phyloP scores from a whole-genome alignment of 1,140 invertebrate species.

The Frieseomelitta varia region DNA sequence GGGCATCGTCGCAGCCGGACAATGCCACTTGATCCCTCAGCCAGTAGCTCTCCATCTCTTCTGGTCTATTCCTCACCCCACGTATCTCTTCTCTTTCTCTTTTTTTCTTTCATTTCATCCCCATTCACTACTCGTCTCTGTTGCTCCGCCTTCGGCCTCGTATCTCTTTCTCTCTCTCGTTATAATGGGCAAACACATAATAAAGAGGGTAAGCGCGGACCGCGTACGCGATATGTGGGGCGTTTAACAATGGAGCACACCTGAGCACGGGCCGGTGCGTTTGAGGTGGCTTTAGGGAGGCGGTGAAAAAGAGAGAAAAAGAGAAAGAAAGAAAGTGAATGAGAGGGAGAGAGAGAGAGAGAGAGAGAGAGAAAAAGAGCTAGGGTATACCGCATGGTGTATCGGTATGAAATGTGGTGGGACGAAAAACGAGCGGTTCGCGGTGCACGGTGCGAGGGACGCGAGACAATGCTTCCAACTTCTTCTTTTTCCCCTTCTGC shows the following conservation, averaged over 20 bases:
- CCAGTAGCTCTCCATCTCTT: slow-evolving; percentile 33
- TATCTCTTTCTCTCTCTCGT: slow-evolving; percentile 39
- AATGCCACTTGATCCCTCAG: slow-evolving; percentile 64
- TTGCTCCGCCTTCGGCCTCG: not conserved
- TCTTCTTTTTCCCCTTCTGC: slow-evolving; percentile 52
- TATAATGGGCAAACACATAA: slow-evolving; percentile 71
- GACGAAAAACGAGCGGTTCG: slow-evolving; percentile 53
- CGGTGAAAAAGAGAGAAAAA: not conserved
- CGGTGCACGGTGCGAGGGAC: slow-evolving; percentile 44
- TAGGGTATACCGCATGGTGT: slow-evolving; percentile 56
- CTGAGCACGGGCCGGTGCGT: slow-evolving; percentile 74
- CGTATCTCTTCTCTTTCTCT: not conserved
- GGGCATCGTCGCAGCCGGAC: slow-evolving; percentile 28
- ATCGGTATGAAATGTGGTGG: slow-evolving; percentile 74
- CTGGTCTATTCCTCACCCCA: slow-evolving; percentile 18
- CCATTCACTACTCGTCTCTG: not conserved
- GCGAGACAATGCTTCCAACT: slow-evolving; percentile 77
- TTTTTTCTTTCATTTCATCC: not conserved
- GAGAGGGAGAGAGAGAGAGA: not conserved
- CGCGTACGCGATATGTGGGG: slow-evolving; percentile 71
- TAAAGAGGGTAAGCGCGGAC: slow-evolving; percentile 72
- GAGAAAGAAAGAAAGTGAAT: not conserved
- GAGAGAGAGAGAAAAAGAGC: slow-evolving; percentile 20
- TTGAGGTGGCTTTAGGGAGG: slow-evolving; percentile 66
- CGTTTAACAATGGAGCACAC: slow-evolving; percentile 78